Evolutionary conservation across 2,888 invertebrate genomes (phyloP).

Genomic region (Coelopa pilipes): DNA sequence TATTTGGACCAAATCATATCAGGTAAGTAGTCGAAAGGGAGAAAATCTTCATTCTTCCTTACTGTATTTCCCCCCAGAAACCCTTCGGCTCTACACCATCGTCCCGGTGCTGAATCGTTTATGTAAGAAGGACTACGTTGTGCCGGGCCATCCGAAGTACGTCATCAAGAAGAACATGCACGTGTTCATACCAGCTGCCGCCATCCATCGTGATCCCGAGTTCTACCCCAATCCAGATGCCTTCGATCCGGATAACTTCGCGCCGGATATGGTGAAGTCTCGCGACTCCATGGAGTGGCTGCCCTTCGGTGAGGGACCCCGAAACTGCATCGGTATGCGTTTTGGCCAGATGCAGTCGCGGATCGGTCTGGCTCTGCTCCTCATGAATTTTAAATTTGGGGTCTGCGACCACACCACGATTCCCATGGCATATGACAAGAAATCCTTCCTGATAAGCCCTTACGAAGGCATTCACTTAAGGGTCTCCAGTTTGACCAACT

Average conservation of each 20-base stretch:
- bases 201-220: conserved; percentile 70
- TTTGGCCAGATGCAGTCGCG: conserved; percentile 61
- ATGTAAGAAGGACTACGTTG: conserved; percentile 68
- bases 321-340: conserved; percentile 62
- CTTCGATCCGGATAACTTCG: conserved; percentile 74
- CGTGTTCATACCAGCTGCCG: conserved; percentile 58
- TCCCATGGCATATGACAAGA: conserved; percentile 49
- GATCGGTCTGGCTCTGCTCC: conserved; percentile 56
- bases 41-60: conserved; percentile 12
- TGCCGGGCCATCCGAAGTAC: conserved; percentile 68
- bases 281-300: conserved; percentile 65
- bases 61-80: conserved; percentile 63
- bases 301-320: conserved; percentile 63
- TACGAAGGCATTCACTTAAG: conserved; percentile 48
- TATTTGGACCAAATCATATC: conserved; percentile 58
- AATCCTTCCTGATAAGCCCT: conserved; percentile 44
- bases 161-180: conserved; percentile 66
- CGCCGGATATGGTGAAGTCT: conserved; percentile 69
- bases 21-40: conserved; percentile 49
- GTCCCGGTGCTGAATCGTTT: conserved; percentile 68
- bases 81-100: conserved; percentile 70
- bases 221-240: conserved; percentile 70
- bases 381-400: conserved; percentile 55
- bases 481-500: neutral
- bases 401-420: conserved; percentile 51